Base-by-base conservation (phyloP, 2,888 invertebrate species). In the Drosophila sordidapex region DNA sequence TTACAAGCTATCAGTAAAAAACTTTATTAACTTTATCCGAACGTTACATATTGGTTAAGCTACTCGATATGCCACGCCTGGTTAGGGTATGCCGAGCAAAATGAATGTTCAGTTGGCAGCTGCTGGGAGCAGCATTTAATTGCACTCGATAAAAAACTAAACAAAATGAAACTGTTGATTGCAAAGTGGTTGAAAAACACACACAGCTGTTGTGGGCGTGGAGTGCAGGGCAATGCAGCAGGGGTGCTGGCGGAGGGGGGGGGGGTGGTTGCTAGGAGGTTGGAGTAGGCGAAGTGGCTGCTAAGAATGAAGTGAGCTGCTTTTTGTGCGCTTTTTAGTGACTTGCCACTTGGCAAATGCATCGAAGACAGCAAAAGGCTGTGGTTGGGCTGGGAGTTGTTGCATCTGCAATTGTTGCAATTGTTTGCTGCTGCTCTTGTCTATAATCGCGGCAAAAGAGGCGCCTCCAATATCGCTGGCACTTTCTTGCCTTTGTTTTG, bases 261-360 rank as follows among this genome's bases (percentile, higher is more conserved):
- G 21, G 13, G 8, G 7, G 46, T 25, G 21, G 10, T 7, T 46
- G 25, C 4, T 15, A 4, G 10, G 13, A 15, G 18, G 33, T 33
- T 13, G 10, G 46, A 21, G 61, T 0, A 10, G 4, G 11, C 21
- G 25, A 35, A 21, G 8, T 29, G 36, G 36, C 15, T 33, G 35
- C 15, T 6, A 57, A 36, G 15, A 29, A 40, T 38, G 25, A 25
- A 25, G 25, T 57, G 56, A 13, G 2, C 11, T 53, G 62, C 40
- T 10, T 27, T 38, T 27, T 35, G 31, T 68, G 58, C 36, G 56
- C 48, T 63, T 77, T 77, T 69, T 74, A 56, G 49, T 69, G 78
- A 62, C 70, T 76, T 76, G 79, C 65, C 70, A 63, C 58, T 73
- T 73, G 58, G 79, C 82, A 82, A 82, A 71, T 81, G 76, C 76